These are phyloP conservation scores for Myathropa florea DNA, from an alignment of 2,888 invertebrate species.

Conservation along the genomic window DNA sequence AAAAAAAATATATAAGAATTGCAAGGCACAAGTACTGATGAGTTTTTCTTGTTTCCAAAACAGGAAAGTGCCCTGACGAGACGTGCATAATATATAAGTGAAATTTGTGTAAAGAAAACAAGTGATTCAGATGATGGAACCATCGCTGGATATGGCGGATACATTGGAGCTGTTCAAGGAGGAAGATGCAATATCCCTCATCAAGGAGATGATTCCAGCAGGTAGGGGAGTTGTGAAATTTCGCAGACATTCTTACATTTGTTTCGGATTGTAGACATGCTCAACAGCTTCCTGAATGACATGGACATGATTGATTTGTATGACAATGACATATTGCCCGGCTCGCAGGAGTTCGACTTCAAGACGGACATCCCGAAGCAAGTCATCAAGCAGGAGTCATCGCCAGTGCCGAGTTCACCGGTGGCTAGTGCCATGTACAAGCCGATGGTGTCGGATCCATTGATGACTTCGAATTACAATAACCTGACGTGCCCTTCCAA, in stretches of 20 bases:
- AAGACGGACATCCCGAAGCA: constrained; percentile 43
- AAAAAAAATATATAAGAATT: constrained; percentile 21
- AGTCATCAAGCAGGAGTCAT: constrained; percentile 50
- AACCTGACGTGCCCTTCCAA: constrained; percentile 58
- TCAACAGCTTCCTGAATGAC: constrained; percentile 77
- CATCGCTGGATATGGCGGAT: constrained; percentile 75
- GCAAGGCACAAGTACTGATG: background rate
- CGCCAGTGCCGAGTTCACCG: constrained; percentile 26
- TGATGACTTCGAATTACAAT: constrained; percentile 76
- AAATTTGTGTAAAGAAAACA: background rate
- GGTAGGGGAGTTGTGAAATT: constrained; percentile 66
- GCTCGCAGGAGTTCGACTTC: constrained; percentile 72
- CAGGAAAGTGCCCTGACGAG: constrained; percentile 3
- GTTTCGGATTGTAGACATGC: constrained; percentile 74
- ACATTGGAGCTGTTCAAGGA: constrained; percentile 78
- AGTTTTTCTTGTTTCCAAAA: constrained; percentile 21
- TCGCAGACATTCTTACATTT: background rate
- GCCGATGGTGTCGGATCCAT: constrained; percentile 74
- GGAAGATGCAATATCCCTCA: constrained; percentile 78
- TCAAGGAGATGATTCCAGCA: constrained; percentile 79
- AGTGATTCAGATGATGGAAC: constrained; percentile 68
- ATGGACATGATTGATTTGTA: constrained; percentile 76
- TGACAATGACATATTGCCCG: constrained; percentile 74
- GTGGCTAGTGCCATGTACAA: constrained; percentile 74
- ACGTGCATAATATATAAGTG: background rate